Base-by-base conservation (phyloP, 2,888 invertebrate species). In the Idaea straminata region DNA sequence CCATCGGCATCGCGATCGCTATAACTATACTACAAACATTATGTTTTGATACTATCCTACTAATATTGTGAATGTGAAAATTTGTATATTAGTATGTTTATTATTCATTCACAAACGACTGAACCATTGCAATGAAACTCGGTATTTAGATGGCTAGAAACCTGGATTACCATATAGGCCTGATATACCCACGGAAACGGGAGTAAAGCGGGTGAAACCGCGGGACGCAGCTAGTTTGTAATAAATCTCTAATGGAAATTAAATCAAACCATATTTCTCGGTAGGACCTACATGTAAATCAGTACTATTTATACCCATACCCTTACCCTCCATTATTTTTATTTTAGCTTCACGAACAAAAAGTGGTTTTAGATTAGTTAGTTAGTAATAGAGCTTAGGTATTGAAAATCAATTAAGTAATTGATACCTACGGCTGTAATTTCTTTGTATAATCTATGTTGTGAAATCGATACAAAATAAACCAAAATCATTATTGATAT, bases 1-100 rank as follows among this genome's bases (percentile, higher is more conserved):
- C 73, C 70, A 69, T 67, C 71, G 71, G 69, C 73, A 72, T 67
- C 71, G 69, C 72, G 69, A 47, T 47, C 2, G 47, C 47, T 47
- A n/a, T n/a, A 47, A 47, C 47, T 10, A 47, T 13, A 47, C 47
- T 13, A 10, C 47, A 47, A 5, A 47, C 47, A 47, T 47, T 13
- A 13, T 7, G 47, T 47, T 47, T 47, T 47, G 10, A 47, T 47
- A 36, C 36, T 36, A 47, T 7, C 0, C 47, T 25, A 25, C 25
- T 25, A 25, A 25, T 25, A 25, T 25, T 25, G 25, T 25, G 3
- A 25, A 25, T 25, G 25, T 25, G 25, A 25, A 25, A 25, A 25
- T 25, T 25, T 25, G 25, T 25, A n/a, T n/a, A n/a, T n/a, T n/a
- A n/a, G 25, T 25, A 3, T 25, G 25, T 25, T 3, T 3, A 25